Evolutionary conservation across 1,140 invertebrate species (phyloP).

Genomic region (Drosophila orena): DNA sequence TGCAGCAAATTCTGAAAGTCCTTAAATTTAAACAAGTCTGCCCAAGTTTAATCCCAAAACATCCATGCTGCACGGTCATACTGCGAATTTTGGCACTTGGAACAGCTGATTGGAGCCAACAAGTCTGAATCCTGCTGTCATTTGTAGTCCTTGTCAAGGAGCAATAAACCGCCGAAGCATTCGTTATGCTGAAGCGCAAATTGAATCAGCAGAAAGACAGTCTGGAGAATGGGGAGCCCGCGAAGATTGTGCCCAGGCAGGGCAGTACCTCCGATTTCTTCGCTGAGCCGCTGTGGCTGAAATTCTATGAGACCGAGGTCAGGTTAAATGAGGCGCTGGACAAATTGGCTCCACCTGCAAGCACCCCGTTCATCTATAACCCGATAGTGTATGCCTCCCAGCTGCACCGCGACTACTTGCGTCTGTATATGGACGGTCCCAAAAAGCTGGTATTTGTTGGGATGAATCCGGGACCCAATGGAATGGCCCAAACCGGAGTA

Average conservation of each 20-base stretch:
- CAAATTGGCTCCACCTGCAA: constrained; percentile 1
- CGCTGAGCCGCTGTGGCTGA: constrained; percentile 49
- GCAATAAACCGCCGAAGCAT: neutral
- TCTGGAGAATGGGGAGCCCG: neutral
- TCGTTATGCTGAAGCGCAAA: constrained; percentile 62
- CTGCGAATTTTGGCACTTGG: neutral
- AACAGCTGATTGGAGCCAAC: constrained; percentile 3
- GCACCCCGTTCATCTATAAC: constrained; percentile 89
- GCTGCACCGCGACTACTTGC: constrained; percentile 90
- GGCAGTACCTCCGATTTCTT: constrained; percentile 47
- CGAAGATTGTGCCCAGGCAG: neutral
- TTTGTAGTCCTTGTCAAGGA: neutral
- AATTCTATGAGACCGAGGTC: constrained; percentile 60
- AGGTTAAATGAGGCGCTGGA: constrained; percentile 50
- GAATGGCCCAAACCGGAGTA: constrained; percentile 97
- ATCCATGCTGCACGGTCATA: neutral
- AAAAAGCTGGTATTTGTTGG: constrained; percentile 94
- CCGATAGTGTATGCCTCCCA: constrained; percentile 93
- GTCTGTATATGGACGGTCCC: constrained; percentile 87
- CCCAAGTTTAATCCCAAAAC: neutral
- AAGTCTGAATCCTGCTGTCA: neutral
- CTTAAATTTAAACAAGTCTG: too few species aligned
- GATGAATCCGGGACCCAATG: constrained; percentile 97
- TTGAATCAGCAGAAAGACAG: constrained; percentile 21
- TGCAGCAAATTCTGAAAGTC: too few species aligned